Conservation (phyloP, 1,140 invertebrate genomes). For the Mesaphorura yosii region DNA sequence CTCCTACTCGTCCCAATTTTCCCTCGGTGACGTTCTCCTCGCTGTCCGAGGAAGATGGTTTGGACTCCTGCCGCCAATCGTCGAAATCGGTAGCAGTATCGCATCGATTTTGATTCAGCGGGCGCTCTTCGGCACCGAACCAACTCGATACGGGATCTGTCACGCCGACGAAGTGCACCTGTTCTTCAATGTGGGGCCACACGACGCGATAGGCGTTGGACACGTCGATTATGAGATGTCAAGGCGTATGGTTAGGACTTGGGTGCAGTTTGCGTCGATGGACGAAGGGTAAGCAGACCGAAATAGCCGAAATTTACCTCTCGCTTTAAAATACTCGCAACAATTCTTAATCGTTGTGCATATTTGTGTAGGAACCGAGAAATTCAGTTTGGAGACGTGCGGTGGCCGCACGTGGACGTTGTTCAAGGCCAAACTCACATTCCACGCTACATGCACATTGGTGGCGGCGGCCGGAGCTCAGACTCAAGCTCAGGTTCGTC, state of each 20-base stretch:
- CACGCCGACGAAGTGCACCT: slow-evolving; percentile 9
- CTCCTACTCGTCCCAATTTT: neutral
- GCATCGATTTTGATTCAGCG: neutral
- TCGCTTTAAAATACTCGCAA: no score
- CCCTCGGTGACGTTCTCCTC: neutral
- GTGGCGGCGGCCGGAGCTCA: no score
- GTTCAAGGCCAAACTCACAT: no score
- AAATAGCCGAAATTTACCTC: no score
- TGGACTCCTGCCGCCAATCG: neutral
- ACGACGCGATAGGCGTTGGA: neutral
- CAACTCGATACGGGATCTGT: slow-evolving; percentile 7
- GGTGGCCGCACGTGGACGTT: no score
- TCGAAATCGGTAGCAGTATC: slow-evolving; percentile 1
- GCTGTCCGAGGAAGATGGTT: neutral
- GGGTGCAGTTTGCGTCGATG: neutral
- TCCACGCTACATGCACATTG: no score
- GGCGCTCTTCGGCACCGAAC: neutral
- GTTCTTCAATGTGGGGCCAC: neutral
- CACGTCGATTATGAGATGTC: slow-evolving; percentile 1
- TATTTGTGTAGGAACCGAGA: no score
- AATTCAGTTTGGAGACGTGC: no score
- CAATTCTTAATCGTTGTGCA: no score
- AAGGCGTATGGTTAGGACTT: neutral
- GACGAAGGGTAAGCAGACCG: no score
- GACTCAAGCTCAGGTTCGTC: no score